Evolutionary conservation across 1,140 invertebrate genomes (phyloP).

Genomic region (Chironomus tepperi): DNA sequence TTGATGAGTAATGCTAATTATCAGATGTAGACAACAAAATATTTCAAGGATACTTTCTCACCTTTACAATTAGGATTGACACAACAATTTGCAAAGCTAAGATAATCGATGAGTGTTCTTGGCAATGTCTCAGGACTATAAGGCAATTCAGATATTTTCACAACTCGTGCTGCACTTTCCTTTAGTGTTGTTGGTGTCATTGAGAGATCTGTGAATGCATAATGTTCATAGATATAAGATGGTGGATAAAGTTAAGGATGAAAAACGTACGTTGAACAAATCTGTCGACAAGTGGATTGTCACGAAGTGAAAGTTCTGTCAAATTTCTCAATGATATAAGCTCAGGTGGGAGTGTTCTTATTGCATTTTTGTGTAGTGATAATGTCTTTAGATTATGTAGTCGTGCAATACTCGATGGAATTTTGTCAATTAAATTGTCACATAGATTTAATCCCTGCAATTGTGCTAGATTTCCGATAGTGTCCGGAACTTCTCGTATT

Average conservation of each 20-base stretch:
- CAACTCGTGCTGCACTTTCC: conserved; percentile 77
- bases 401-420: conserved; percentile 80
- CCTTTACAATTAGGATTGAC: conserved; percentile 96
- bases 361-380: conserved; percentile 81
- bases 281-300: conserved; percentile 90
- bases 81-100: conserved; percentile 80
- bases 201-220: conserved; percentile 58
- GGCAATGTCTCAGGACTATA: conserved; percentile 62
- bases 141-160: conserved; percentile 68
- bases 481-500: conserved; percentile 75
- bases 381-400: conserved; percentile 79
- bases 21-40: too few relatives aligned
- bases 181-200: conserved; percentile 79
- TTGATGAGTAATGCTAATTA: too few relatives aligned
- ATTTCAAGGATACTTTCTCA: conserved; percentile 36
- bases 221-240: too few relatives aligned
- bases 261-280: conserved; percentile 55
- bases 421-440: conserved; percentile 79
- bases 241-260: not conserved
- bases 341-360: conserved; percentile 86
- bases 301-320: conserved; percentile 84
- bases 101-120: conserved; percentile 62
- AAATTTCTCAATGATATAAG: conserved; percentile 83
- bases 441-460: conserved; percentile 82
- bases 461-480: conserved; percentile 69